Conservation (phyloP, 2,113 vertebrate genomes). For the Melanerpes formicivorus region DNA sequence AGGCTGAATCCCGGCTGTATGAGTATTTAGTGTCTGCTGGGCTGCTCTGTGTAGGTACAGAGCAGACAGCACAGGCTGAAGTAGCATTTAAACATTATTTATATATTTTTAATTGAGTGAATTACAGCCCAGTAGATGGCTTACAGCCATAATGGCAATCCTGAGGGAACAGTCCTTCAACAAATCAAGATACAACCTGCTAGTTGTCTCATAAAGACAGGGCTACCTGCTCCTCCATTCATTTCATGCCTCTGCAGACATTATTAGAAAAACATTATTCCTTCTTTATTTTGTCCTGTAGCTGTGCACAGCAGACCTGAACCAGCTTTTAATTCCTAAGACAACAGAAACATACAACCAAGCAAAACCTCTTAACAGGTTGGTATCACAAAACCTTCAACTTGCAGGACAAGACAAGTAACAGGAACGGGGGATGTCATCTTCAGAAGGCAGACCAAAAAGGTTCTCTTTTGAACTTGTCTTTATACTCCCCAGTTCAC, state of each 20-base stretch:
- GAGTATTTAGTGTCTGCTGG: neutral
- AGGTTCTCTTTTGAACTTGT: neutral
- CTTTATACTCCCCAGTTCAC: neutral
- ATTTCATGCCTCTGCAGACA: constrained; percentile 11
- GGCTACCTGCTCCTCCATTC: constrained; percentile 17
- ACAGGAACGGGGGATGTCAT: neutral
- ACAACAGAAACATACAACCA: neutral
- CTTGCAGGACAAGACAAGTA: neutral
- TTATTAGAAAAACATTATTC: constrained; percentile 50
- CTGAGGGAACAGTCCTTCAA: neutral
- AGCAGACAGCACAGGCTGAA: neutral
- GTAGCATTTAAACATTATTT: constrained; percentile 31
- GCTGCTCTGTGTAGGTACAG: neutral
- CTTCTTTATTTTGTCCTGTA: constrained; percentile 11
- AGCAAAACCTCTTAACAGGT: neutral
- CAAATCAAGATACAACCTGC: constrained; percentile 25
- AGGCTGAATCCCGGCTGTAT: neutral
- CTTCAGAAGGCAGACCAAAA: neutral
- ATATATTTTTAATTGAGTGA: constrained; percentile 35
- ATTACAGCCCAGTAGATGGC: neutral
- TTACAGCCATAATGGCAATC: constrained; percentile 4
- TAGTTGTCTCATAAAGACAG: constrained; percentile 23
- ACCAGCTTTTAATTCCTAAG: neutral
- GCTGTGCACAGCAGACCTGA: neutral
- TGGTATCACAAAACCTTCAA: neutral